Evolutionary conservation across 2,797 vertebrate species (phyloP).

Genomic region (Ctenosaura bakeri): DNA sequence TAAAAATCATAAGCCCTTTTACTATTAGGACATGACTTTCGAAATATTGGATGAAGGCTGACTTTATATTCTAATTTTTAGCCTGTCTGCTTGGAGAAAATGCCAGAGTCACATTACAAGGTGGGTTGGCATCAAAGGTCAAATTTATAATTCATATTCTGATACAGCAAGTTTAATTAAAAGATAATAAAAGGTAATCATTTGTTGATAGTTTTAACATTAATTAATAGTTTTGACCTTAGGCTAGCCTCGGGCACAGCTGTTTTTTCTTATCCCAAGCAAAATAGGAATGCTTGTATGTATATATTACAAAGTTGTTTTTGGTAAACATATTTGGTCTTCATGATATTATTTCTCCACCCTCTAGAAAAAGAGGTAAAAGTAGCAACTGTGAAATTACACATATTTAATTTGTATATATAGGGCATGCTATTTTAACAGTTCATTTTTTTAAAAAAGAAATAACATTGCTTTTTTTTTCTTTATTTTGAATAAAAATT

Average conservation of each 20-base stretch:
- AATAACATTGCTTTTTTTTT: background rate
- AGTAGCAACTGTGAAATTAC: background rate
- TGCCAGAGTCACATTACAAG: slow-evolving; percentile 66
- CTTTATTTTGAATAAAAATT: background rate
- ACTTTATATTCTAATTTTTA: slow-evolving; percentile 53
- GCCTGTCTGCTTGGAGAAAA: slow-evolving; percentile 49
- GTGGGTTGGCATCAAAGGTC: slow-evolving; percentile 53
- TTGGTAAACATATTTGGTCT: background rate
- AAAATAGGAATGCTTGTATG: background rate
- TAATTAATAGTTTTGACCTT: slow-evolving; percentile 66
- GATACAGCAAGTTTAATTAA: slow-evolving; percentile 69
- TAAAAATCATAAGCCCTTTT: slow-evolving; percentile 16
- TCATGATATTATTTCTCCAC: background rate
- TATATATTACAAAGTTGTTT: background rate
- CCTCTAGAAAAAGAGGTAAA: background rate
- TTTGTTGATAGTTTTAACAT: slow-evolving; percentile 74
- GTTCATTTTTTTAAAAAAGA: background rate
- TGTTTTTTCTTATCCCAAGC: slow-evolving; percentile 2
- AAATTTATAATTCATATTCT: slow-evolving; percentile 68
- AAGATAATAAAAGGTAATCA: slow-evolving; percentile 72
- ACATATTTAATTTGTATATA: no score
- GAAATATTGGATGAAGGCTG: slow-evolving; percentile 29
- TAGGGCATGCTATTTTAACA: background rate
- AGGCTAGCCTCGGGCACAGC: slow-evolving; percentile 62
- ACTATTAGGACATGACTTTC: slow-evolving; percentile 37